Evolutionary conservation across 2,113 vertebrate species (phyloP).

Genomic region (Macrotis lagotis): DNA sequence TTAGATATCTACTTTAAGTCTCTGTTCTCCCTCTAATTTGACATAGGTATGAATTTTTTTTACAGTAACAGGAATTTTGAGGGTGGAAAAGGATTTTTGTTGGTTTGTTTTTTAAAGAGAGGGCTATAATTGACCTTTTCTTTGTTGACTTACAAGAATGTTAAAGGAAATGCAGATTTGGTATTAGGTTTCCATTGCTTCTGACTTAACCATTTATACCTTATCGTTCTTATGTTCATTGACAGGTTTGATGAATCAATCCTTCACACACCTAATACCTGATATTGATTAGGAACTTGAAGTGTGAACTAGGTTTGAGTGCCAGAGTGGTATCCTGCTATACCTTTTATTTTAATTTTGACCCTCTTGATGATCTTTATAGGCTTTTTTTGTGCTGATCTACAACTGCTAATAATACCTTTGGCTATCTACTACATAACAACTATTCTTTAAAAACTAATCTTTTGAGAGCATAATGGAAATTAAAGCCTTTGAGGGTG

Average conservation of each 20-base stretch:
- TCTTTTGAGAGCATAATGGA: constrained; percentile 46
- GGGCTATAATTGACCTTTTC: not conserved
- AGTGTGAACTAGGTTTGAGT: constrained; percentile 42
- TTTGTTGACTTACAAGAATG: constrained; percentile 17
- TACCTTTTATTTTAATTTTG: constrained; percentile 12
- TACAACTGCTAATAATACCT: constrained; percentile 51
- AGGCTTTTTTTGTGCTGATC: constrained; percentile 29
- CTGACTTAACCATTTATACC: constrained; percentile 47
- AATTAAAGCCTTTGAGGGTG: constrained; percentile 15
- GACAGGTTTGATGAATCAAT: constrained; percentile 42
- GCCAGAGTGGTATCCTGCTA: constrained; percentile 47
- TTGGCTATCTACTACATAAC: constrained; percentile 24
- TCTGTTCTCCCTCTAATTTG: not conserved
- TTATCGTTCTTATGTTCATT: not conserved
- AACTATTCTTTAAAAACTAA: constrained; percentile 49
- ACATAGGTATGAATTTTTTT: not conserved
- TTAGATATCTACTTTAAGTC: not conserved
- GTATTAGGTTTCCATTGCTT: constrained; percentile 31
- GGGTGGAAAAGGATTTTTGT: not conserved
- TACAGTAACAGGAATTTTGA: not conserved
- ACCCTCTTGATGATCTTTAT: constrained; percentile 28
- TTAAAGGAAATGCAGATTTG: constrained; percentile 32
- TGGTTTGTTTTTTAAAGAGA: not conserved
- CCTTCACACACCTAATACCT: constrained; percentile 11
- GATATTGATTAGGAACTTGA: constrained; percentile 51